Evolutionary conservation across 1,140 invertebrate genomes (phyloP), one percentile per base, ranked within the genome.

Genomic region (Drosophila micromelanica): DNA sequence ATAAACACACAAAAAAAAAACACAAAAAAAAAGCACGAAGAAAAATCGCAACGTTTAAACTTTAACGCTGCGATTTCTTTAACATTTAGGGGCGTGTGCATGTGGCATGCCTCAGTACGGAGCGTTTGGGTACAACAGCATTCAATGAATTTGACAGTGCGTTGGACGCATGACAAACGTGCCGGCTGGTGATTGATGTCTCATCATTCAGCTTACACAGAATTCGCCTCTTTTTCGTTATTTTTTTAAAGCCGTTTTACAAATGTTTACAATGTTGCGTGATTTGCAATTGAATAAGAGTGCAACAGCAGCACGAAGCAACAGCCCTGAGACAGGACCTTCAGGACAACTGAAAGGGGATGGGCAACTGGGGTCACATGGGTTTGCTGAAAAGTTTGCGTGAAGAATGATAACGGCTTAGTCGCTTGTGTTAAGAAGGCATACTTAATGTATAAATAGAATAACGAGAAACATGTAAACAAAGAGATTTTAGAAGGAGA

Each of bases 241-340:
- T 40, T 42, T 55, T 55, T 63, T 84, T 89, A 89, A 90, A 89
- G 79, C 79, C 78, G 79, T 80, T 89, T 87, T 84, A 87, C 84
- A 87, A 87, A 87, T 87, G 84, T 87, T 89, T 89, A 87, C 84
- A 87, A 89, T 84, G 84, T 87, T 87, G 84, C 79, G 84, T 87
- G 84, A 87, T 87, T 87, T 87, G 79, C 84, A 87, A 89, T 78
- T 89, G 85, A 87, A 87, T 87, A 77, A 81, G 80, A 72, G 69
- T 72, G 64, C 70, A 57, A 27, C 35, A 37, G 46, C 40, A 27
- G 40, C 56, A 43, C 40, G 42, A 23, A 51, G 43, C 63, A 48
- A 48, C 32, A 27, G 51, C 17, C 51, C 45, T 20, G n/a, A 23
- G 45, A 61, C 59, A 32, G 27, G 49, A 37, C 8, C 32, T 11